Percentiles rank a stretch among this genome's conserved stretches.
These are phyloP conservation scores for Plutella xylostella DNA, from an alignment of 2,888 invertebrate genomes.

Conservation along the genomic window DNA sequence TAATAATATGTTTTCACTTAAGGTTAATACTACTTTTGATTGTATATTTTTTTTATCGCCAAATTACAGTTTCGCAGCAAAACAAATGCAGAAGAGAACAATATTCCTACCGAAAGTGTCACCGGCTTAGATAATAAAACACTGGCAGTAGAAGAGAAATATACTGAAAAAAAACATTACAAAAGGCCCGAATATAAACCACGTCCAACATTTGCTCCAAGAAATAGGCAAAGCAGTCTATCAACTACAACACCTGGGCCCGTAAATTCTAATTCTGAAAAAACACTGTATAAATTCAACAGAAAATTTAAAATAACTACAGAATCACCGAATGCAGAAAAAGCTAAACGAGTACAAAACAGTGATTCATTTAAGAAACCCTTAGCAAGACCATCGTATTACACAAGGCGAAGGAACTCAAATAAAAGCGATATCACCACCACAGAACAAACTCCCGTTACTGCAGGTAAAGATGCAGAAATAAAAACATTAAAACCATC, in stretches of 20 bases:
- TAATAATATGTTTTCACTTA: too few relatives aligned
- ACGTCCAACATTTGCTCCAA: conserved; percentile 36
- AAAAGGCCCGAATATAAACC: conserved; percentile 35
- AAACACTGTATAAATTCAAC: conserved; percentile 38
- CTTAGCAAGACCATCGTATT: conserved; percentile 35
- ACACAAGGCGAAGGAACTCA: conserved; percentile 33
- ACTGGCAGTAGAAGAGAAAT: neutral
- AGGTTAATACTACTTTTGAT: too few relatives aligned
- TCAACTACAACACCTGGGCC: conserved; percentile 28
- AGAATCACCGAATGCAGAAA: conserved; percentile 29
- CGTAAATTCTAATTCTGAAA: conserved; percentile 25
- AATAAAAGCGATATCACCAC: conserved; percentile 24
- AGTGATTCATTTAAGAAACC: conserved; percentile 34
- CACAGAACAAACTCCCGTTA: conserved; percentile 24
- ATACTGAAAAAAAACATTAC: neutral
- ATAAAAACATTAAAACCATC: neutral
- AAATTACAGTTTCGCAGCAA: conserved; percentile 47
- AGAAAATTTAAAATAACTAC: conserved; percentile 47
- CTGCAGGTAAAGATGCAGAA: conserved; percentile 14
- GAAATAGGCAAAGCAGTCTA: conserved; percentile 35
- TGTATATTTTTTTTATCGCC: too few relatives aligned
- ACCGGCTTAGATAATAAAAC: too few relatives aligned
- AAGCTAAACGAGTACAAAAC: conserved; percentile 29
- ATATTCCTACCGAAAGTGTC: too few relatives aligned
- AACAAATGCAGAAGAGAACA: too few relatives aligned